Conservation (phyloP, 2,113 vertebrate genomes). For the Hypomesus transpacificus region DNA sequence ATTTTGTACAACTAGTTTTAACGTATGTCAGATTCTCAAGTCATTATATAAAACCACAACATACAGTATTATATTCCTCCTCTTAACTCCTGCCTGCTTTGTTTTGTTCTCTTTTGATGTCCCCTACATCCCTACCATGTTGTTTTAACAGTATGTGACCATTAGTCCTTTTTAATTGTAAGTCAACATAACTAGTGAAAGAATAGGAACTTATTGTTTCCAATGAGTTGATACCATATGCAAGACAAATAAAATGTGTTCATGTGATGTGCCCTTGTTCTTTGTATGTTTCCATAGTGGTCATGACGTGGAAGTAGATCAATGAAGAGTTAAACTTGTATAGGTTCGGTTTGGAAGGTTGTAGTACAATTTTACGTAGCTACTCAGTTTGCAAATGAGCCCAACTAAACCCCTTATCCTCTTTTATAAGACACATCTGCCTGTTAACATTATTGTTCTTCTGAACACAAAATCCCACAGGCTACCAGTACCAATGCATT, state of each 20-base stretch:
- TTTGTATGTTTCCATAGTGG: constrained; percentile 56
- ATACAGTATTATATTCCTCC: constrained; percentile 10
- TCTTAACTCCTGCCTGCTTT: constrained; percentile 5
- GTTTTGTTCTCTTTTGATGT: constrained; percentile 1
- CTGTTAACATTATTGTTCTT: not conserved
- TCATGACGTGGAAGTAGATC: not conserved
- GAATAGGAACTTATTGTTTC: constrained; percentile 80
- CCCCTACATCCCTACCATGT: not conserved
- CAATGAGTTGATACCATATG: constrained; percentile 79
- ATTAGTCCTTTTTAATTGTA: constrained; percentile 52
- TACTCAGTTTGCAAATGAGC: not conserved
- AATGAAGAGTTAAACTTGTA: not conserved
- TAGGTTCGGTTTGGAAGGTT: not conserved
- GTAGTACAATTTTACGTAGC: too few relatives aligned
- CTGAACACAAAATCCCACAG: not conserved
- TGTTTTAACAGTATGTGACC: constrained; percentile 20
- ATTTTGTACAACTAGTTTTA: constrained; percentile 23
- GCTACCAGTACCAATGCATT: not conserved
- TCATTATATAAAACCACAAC: constrained; percentile 4
- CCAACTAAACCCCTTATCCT: not conserved
- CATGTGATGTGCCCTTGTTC: constrained; percentile 42
- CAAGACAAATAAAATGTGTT: constrained; percentile 83
- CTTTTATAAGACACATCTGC: too few relatives aligned
- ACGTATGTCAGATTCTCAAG: constrained; percentile 13
- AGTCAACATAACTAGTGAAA: constrained; percentile 77